Conservation (phyloP, 1,140 invertebrate species). For the Ips typographus region DNA sequence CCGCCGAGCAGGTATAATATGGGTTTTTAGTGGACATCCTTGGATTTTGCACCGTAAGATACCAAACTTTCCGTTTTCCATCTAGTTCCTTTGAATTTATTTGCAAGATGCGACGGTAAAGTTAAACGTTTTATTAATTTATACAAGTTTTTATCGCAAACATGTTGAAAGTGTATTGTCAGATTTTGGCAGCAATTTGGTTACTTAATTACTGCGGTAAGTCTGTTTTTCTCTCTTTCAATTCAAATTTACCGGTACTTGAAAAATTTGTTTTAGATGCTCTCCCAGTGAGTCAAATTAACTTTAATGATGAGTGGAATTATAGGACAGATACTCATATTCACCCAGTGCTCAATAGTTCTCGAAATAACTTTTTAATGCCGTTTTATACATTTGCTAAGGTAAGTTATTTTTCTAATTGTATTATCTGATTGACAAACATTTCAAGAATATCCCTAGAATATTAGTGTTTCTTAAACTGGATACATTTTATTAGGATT, state of each 20-base stretch:
- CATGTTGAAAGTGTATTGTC: neutral
- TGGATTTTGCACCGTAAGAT: conserved; percentile 5
- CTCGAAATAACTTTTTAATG: conserved; percentile 33
- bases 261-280: neutral
- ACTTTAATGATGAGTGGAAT: conserved; percentile 45
- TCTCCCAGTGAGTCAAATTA: conserved; percentile 3
- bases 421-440: neutral
- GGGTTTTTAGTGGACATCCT: neutral
- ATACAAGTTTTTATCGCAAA: neutral
- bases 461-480: too few species aligned
- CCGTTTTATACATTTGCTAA: conserved; percentile 32
- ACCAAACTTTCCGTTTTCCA: neutral
- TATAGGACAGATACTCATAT: conserved; percentile 38
- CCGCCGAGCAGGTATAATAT: neutral
- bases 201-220: neutral
- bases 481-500: conserved; percentile 24
- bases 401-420: conserved; percentile 23
- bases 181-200: conserved; percentile 1
- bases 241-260: neutral
- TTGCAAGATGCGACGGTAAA: neutral
- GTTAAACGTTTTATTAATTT: conserved; percentile 2
- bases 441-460: neutral
- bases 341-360: conserved; percentile 36
- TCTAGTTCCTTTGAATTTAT: neutral
- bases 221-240: neutral